Conservation (phyloP, 1,140 invertebrate species). For the Bombus confusus region DNA sequence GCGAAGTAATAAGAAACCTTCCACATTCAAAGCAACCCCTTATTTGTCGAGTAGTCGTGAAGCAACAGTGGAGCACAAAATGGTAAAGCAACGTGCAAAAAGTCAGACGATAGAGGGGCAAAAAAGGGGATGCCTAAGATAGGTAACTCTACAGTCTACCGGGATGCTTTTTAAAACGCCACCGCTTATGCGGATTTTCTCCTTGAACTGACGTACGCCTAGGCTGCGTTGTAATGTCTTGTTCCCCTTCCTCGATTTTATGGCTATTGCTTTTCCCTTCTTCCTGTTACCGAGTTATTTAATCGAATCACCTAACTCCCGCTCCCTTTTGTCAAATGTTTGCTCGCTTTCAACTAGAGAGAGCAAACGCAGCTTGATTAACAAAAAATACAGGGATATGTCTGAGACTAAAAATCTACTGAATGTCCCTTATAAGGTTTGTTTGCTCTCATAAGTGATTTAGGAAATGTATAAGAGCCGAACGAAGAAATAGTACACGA, state of each 20-base stretch:
- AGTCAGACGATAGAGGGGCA: background rate
- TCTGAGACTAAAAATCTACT: background rate
- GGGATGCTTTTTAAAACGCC: constrained; percentile 31
- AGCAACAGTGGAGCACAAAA: background rate
- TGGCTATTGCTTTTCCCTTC: constrained; percentile 25
- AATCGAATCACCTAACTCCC: constrained; percentile 6
- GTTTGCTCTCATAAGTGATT: background rate
- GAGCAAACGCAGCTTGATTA: constrained; percentile 13
- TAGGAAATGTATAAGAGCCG: background rate
- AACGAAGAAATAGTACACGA: background rate
- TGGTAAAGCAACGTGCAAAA: background rate
- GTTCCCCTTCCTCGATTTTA: constrained; percentile 42
- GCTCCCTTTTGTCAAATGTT: constrained; percentile 22
- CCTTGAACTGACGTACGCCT: constrained; percentile 10
- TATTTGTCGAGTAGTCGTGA: constrained; percentile 8
- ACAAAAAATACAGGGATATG: background rate
- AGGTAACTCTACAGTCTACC: constrained; percentile 31
- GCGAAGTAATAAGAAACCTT: background rate
- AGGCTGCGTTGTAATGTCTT: constrained; percentile 14
- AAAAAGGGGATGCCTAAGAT: background rate
- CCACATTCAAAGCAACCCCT: background rate
- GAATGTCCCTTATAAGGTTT: background rate
- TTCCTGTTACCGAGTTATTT: constrained; percentile 6
- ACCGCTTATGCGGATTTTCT: constrained; percentile 40
- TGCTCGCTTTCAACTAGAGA: background rate